Evolutionary conservation across 2,113 vertebrate genomes (phyloP).

Genomic region (Charadrius vociferus): DNA sequence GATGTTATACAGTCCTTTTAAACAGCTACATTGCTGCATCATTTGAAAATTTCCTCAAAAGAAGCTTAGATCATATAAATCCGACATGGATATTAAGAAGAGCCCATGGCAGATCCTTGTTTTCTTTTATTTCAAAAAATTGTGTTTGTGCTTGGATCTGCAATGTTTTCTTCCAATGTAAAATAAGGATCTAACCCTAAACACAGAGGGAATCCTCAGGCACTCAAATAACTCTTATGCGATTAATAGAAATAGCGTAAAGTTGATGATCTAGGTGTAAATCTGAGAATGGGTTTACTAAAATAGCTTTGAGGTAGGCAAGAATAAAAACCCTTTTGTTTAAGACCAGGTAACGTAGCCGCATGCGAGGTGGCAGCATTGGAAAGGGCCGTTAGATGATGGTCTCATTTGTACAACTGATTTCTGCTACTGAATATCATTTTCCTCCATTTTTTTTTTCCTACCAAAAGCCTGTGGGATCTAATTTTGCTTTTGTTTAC

Average conservation of each 20-base stretch:
- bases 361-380: not conserved
- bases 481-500: slow-evolving; percentile 61
- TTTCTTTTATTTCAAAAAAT: not conserved
- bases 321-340: not conserved
- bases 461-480: slow-evolving; percentile 37
- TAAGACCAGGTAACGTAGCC: not conserved
- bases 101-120: not conserved
- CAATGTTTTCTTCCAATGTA: not conserved
- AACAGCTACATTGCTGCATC: not conserved
- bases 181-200: not conserved
- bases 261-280: not conserved
- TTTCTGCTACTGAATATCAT: not conserved
- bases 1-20: not conserved
- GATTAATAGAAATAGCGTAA: not conserved
- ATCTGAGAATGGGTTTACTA: not conserved
- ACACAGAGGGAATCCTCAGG: not conserved
- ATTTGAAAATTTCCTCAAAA: not conserved
- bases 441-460: not conserved
- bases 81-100: not conserved
- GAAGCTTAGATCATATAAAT: not conserved
- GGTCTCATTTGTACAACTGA: slow-evolving; percentile 21
- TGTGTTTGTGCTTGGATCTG: not conserved
- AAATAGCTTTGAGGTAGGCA: not conserved
- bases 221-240: not conserved
- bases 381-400: not conserved